Base-by-base conservation (phyloP, 2,888 invertebrate genomes). In the Drosophila parthenogenetica region DNA sequence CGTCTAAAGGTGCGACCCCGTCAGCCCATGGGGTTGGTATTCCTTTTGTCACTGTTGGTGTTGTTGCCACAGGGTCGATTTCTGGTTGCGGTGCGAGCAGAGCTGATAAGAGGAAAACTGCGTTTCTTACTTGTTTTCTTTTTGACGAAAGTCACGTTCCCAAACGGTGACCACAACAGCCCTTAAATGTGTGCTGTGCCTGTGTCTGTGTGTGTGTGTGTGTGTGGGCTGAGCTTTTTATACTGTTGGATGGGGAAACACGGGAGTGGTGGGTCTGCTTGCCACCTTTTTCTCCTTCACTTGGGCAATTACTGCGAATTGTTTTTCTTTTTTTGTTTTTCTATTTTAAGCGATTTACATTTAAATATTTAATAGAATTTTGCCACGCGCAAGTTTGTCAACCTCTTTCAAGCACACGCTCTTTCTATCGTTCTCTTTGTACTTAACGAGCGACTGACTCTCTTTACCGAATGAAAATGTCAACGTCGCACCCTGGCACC, bases 361-460 rank as follows among this genome's bases (percentile, higher is more conserved):
- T 79, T 83, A 55, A 74, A 86, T 83, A 87, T 81, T 81, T 73
- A 64, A 75, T 81, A 75, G 68, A 74, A 83, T 50, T 51, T 68
- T 62, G 77, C 78, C 84, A 82, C 81, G 78, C 78, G 71, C 83
- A 67, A 59, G 42, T 73, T 73, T 73, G 46, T 63, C 48, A 60
- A 71, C 49, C 51, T 48, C 40, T 62, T 50, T 13, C 46, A 50
- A 50, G 37, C 59, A 62, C 45, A 39, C 45, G 13, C 60, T 37
- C 46, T 19, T 14, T 16, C 32, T 42, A 48, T 51, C 48, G 35
- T n/a, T 46, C 22, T 53, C 16, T 42, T 42, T 51, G 3, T 5
- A 22, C 14, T 2, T 7, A 14, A 46, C 14, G 5, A 14, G 16
- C 49, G 32, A 59, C 37, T 46, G n/a, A 19, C n/a, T 37, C 50